Evolutionary conservation across 2,113 vertebrate genomes (phyloP).

Genomic region (Sclerurus mexicanus): DNA sequence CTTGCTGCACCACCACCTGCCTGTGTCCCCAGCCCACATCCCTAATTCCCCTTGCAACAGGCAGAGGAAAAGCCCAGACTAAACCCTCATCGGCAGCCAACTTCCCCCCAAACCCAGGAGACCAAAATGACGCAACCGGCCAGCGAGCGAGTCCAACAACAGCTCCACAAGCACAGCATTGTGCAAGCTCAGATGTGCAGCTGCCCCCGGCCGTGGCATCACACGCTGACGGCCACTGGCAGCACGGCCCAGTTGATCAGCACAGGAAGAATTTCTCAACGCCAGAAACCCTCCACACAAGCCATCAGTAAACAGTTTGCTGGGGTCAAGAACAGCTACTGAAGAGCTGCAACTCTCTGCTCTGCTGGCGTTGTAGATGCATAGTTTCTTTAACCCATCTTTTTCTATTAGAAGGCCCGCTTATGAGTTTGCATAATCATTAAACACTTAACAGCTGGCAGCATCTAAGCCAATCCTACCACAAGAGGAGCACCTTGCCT

Average conservation of each 20-base stretch:
- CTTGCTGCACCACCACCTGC: neutral
- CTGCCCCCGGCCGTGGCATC: constrained; percentile 9
- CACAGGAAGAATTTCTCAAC: constrained; percentile 33
- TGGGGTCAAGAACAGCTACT: neutral
- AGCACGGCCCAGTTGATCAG: neutral
- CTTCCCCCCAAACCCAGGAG: neutral
- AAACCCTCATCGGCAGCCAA: neutral
- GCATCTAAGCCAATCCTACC: neutral
- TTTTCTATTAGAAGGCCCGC: neutral
- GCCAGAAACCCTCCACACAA: neutral
- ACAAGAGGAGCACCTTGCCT: neutral
- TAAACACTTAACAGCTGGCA: neutral
- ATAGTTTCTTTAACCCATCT: neutral
- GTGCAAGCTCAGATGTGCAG: constrained; percentile 20
- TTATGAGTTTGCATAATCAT: neutral
- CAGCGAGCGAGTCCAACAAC: neutral
- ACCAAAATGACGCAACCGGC: neutral
- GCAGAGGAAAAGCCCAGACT: neutral
- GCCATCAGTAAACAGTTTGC: neutral
- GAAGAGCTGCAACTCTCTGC: neutral
- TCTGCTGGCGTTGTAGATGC: neutral
- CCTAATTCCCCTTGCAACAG: neutral
- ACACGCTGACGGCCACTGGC: neutral
- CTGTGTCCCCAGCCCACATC: neutral
- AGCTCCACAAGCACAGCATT: constrained; percentile 42